phyloP scores from a whole-genome alignment of 2,113 vertebrate genomes.

The Ameiurus melas region DNA sequence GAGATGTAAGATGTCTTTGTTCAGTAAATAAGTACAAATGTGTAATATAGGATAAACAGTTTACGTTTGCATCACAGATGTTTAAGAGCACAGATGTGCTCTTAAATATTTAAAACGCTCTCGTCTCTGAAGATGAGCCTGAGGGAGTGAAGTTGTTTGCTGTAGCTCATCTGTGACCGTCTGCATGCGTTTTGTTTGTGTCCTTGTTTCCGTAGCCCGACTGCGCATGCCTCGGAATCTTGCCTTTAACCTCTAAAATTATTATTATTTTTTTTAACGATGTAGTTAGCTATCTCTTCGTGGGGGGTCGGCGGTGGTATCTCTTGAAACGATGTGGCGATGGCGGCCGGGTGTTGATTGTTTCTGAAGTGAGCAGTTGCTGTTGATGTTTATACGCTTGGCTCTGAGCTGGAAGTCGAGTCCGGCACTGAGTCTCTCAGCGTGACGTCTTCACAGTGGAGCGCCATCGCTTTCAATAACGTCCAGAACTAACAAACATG shows the following conservation, averaged over 20 bases:
- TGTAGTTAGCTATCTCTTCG: neutral
- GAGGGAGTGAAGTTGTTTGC: neutral
- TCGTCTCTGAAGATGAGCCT: neutral
- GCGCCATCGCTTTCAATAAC: slow-evolving; percentile 26
- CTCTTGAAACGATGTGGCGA: neutral
- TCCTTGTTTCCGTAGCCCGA: neutral
- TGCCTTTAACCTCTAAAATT: neutral
- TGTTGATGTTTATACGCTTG: slow-evolving; percentile 4
- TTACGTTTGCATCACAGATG: slow-evolving; percentile 15
- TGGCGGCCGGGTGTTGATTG: slow-evolving; percentile 1
- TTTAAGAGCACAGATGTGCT: too few relatives aligned
- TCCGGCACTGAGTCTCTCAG: slow-evolving; percentile 14
- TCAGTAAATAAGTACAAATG: neutral
- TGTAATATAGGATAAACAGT: neutral
- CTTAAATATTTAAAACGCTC: neutral
- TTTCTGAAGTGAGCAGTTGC: slow-evolving; percentile 38
- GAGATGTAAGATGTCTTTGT: neutral
- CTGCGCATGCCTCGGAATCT: neutral
- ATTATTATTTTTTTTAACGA: neutral
- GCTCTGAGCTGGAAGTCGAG: neutral
- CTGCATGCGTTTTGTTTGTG: slow-evolving; percentile 26
- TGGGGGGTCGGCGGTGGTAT: too few relatives aligned
- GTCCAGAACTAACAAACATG: slow-evolving; percentile 36
- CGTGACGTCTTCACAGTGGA: slow-evolving; percentile 22
- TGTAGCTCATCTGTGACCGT: neutral